phyloP scores from a whole-genome alignment of 2,797 vertebrate genomes.

The Vireo griseus region DNA sequence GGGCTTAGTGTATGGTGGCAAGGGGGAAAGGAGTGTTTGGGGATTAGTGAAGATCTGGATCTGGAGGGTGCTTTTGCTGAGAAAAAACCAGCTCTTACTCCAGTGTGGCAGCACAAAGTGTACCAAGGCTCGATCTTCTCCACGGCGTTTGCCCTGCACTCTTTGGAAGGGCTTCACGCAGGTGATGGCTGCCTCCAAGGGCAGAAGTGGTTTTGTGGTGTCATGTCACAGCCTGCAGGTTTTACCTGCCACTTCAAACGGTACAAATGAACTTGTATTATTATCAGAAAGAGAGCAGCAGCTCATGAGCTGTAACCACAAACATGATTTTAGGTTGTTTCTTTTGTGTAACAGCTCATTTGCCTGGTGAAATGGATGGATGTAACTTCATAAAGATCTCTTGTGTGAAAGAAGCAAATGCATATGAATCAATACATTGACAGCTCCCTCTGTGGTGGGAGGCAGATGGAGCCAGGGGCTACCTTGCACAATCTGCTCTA shows the following conservation, averaged over 20 bases:
- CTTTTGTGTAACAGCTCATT: background rate
- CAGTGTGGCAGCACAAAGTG: accelerated
- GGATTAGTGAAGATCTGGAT: background rate
- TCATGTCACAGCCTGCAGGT: background rate
- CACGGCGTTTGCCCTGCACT: accelerated
- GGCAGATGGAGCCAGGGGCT: background rate
- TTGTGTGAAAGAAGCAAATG: background rate
- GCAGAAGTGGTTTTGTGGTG: background rate
- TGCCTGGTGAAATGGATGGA: background rate
- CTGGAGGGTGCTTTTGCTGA: background rate
- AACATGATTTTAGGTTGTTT: background rate
- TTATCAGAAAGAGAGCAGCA: background rate
- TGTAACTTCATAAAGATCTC: background rate
- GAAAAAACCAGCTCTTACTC: background rate
- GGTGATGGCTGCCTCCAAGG: background rate
- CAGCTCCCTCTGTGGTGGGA: background rate
- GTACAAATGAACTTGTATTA: background rate
- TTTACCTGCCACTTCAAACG: background rate
- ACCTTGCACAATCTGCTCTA: background rate
- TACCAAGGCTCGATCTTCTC: accelerated
- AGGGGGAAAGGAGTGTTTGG: background rate
- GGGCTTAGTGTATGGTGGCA: accelerated
- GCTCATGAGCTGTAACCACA: background rate
- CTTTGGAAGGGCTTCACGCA: background rate
- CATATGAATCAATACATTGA: background rate